phyloP scores from a whole-genome alignment of 64 coral and sea anemone species.

The Pocillopora verrucosa region DNA sequence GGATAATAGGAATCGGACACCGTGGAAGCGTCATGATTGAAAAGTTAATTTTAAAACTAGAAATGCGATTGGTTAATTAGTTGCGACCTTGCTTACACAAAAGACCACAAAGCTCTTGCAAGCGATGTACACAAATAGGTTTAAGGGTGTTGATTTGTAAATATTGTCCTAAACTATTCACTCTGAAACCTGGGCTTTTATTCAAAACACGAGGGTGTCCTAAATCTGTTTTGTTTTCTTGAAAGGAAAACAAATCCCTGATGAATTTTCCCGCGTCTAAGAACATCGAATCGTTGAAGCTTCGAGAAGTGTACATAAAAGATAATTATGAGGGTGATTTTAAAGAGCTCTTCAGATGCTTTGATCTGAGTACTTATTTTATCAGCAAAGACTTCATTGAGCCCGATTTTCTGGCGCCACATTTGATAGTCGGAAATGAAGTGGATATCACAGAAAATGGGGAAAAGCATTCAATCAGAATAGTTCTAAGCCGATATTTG shows the following conservation, averaged over 20 bases:
- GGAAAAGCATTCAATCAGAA: neutral
- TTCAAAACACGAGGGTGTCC: neutral
- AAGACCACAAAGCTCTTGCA: neutral
- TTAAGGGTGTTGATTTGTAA: conserved; percentile 16
- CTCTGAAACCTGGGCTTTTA: neutral
- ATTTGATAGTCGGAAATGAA: neutral
- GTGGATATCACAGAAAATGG: neutral
- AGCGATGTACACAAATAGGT: neutral
- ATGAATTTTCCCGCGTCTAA: neutral
- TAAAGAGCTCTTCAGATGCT: neutral
- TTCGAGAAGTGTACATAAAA: neutral
- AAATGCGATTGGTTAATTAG: conserved; percentile 19
- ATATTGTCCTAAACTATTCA: conserved; percentile 6
- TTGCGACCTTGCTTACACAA: neutral
- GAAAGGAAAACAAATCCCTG: neutral
- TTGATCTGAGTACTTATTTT: conserved; percentile 20
- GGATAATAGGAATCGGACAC: conserved; percentile 30
- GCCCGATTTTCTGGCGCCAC: conserved; percentile 15
- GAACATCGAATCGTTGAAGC: neutral
- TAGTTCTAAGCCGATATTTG: neutral
- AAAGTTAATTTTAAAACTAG: conserved; percentile 19
- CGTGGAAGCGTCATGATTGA: neutral
- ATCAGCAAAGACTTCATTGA: conserved; percentile 5
- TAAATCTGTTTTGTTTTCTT: conserved; percentile 9
- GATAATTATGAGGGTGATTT: conserved; percentile 9